These are phyloP conservation scores for Coecobrya sp. DNA, from an alignment of 2,888 invertebrate species.

Conservation along the genomic window DNA sequence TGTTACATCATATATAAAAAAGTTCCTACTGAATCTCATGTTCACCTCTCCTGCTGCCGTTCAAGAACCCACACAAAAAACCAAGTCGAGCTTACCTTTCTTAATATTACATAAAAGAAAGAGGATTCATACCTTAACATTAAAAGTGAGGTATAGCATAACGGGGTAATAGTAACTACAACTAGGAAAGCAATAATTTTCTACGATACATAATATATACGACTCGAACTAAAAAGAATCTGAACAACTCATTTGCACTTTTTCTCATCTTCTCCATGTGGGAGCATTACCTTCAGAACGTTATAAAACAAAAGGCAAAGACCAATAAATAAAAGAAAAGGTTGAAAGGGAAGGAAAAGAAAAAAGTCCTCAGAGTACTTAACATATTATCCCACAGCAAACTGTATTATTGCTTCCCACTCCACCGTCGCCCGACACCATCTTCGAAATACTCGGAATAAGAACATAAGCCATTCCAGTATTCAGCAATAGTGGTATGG, in stretches of 20 bases:
- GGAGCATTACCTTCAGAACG: slow-evolving; percentile 65
- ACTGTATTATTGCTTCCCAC: slow-evolving; percentile 55
- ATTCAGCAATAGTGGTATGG: slow-evolving; percentile 1
- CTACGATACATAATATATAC: slow-evolving; percentile 18
- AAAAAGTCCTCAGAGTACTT: slow-evolving; percentile 76
- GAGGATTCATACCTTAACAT: slow-evolving; percentile 28
- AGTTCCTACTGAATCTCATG: slow-evolving; percentile 30
- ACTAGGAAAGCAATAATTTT: slow-evolving; percentile 55
- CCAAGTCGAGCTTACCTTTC: neutral
- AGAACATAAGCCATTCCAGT: slow-evolving; percentile 33
- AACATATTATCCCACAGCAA: slow-evolving; percentile 59
- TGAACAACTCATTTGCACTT: slow-evolving; percentile 76
- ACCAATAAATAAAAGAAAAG: slow-evolving; percentile 76
- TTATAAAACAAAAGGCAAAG: slow-evolving; percentile 75
- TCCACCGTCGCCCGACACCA: neutral
- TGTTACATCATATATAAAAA: slow-evolving; percentile 51
- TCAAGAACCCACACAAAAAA: slow-evolving; percentile 21
- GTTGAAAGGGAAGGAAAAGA: slow-evolving; percentile 62
- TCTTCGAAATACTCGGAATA: neutral
- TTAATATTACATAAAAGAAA: neutral
- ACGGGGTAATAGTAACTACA: slow-evolving; percentile 3
- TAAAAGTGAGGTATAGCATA: slow-evolving; percentile 35
- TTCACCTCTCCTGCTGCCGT: neutral
- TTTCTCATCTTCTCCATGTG: slow-evolving; percentile 55
- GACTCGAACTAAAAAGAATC: neutral